Evolutionary conservation across 64 coral and sea anemone species (phyloP).

Genomic region (Orbicella faveolata): DNA sequence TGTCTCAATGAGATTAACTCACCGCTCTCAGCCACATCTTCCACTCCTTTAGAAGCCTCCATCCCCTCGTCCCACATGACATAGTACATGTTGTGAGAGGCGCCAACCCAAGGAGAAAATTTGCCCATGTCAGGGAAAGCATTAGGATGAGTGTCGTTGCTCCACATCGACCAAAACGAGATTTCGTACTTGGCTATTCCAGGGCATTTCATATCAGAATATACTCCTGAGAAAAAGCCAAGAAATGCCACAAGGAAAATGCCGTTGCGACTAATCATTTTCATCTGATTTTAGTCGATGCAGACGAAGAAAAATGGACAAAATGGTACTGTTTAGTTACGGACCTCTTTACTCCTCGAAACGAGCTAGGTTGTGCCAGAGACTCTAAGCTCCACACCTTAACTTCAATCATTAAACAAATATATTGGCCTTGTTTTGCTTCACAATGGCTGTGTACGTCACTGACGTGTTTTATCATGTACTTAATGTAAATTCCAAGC

Average conservation of each 20-base stretch:
- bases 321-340: too few species aligned
- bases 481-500: too few species aligned
- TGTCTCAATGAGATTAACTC: too few species aligned
- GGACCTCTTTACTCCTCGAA: background rate
- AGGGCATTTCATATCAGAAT: background rate
- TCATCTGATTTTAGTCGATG: background rate
- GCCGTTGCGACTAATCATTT: background rate
- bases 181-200: background rate
- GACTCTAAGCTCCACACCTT: too few species aligned
- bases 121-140: background rate
- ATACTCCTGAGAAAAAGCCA: background rate
- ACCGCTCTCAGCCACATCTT: background rate
- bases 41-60: background rate
- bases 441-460: too few species aligned
- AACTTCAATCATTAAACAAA: too few species aligned
- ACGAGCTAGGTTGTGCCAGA: background rate
- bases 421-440: too few species aligned
- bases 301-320: too few species aligned
- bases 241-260: background rate
- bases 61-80: background rate
- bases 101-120: constrained; percentile 2
- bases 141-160: background rate
- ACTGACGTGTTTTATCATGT: too few species aligned
- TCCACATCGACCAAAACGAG: constrained; percentile 1
- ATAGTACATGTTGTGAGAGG: background rate